Evolutionary conservation across 2,113 vertebrate species (phyloP).

Genomic region (Centropus unirufus): DNA sequence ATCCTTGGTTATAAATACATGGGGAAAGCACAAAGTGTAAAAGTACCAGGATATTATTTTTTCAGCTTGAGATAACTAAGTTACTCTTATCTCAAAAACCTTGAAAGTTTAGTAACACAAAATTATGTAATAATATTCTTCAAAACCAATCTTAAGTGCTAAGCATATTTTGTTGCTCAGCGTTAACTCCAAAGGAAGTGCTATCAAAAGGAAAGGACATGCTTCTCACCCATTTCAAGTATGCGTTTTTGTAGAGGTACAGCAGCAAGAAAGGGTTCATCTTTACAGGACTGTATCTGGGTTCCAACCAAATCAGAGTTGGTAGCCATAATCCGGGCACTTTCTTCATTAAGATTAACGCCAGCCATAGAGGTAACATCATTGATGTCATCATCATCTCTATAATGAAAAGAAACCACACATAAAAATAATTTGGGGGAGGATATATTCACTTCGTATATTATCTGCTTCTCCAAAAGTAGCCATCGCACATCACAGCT

Average conservation of each 20-base stretch:
- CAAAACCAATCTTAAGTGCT: neutral
- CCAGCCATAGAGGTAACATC: constrained; percentile 90
- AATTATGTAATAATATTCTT: neutral
- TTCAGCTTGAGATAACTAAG: neutral
- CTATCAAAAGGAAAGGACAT: neutral
- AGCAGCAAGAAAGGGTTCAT: constrained; percentile 86
- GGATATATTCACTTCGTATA: neutral
- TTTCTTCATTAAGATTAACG: constrained; percentile 88
- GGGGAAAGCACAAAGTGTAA: neutral
- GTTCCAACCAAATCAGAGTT: constrained; percentile 87
- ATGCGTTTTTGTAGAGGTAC: constrained; percentile 84
- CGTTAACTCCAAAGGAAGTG: neutral
- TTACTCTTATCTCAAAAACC: constrained; percentile 24
- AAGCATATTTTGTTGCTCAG: neutral
- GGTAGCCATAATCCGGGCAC: constrained; percentile 84
- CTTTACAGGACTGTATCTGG: constrained; percentile 87
- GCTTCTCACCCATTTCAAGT: constrained; percentile 83
- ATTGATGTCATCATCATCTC: constrained; percentile 90
- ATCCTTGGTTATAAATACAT: constrained; percentile 27
- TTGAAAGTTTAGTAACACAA: constrained; percentile 20
- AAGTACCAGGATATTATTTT: neutral
- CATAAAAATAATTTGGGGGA: neutral
- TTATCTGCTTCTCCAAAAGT: neutral
- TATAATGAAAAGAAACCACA: constrained; percentile 34
- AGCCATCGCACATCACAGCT: neutral